Evolutionary conservation across 2,113 vertebrate species (phyloP).

Genomic region (Corvus hawaiiensis): DNA sequence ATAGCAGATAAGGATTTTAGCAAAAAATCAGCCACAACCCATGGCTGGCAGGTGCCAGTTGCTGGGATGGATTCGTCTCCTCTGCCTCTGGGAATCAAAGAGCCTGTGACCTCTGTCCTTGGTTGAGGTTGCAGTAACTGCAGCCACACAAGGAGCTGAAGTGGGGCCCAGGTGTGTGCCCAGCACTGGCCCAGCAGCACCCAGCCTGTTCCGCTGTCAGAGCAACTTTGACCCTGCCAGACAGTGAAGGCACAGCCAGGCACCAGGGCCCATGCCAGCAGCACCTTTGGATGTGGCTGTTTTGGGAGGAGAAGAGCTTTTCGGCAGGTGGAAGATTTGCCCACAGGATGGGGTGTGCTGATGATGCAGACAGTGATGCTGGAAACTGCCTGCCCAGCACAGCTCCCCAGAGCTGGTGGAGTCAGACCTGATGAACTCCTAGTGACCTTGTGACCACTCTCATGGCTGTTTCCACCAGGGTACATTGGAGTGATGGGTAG

Average conservation of each 20-base stretch:
- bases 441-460: neutral
- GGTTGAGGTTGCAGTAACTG: neutral
- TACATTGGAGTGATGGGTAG: neutral
- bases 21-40: neutral
- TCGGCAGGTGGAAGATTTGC: neutral
- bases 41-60: neutral
- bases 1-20: neutral
- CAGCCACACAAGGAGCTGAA: neutral
- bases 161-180: neutral
- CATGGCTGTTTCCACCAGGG: neutral
- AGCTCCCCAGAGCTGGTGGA: neutral
- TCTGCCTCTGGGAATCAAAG: neutral
- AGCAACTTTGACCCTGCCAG: neutral
- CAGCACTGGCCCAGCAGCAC: neutral
- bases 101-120: neutral
- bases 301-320: neutral
- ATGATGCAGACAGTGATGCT: neutral
- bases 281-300: neutral
- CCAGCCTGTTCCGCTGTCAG: neutral
- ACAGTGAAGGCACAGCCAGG: neutral
- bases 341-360: neutral
- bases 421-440: neutral
- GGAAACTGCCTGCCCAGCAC: neutral
- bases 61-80: neutral
- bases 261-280: neutral